Base-by-base conservation (phyloP, 2,113 vertebrate genomes). In the Amphilophus citrinellus region DNA sequence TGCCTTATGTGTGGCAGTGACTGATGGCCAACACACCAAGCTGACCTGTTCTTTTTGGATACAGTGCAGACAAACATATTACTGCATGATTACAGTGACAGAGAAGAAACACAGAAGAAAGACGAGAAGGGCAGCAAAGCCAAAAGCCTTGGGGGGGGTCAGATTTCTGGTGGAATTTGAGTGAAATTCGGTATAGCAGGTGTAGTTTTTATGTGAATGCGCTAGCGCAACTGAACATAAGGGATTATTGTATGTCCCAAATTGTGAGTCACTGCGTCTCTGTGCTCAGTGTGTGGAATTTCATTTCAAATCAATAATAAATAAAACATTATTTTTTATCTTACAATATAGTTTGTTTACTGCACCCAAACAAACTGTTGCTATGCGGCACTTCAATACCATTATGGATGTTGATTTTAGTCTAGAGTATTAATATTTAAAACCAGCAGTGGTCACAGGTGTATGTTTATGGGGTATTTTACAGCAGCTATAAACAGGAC, bases 1-100 rank as follows among this genome's bases (percentile, higher is more conserved):
- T 79, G 85, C 89, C 78, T 90, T 88, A 84, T 86, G 85, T 80
- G 87, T 92, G 89, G 85, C 91, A 91, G 84, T 93, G 94, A 95
- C 87, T 86, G 89, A 93, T 93, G 86, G 86, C 79, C 50, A 79
- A 83, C 88, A 83, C 84, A 77, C 50, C 22, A 6, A n/a, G 61
- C 60, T 20, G 27, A 82, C 79, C 82, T 30, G 83, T 77, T 88
- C 62, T 22, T 79, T 20, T 84, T 75, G 79, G 83, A 88, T 61
- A 88, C 66, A 84, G 84, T 50, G 44, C 75, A 83, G 83, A 82
- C 65, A 86, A 82, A 91, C 59, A 85, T 63, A 73, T 24, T 56
- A 56, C 75, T 30, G 57, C 20, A 71, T 24, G 47, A 57, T 78
- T 82, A 83, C 22, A 84, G 68, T 22, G 81, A 78, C 53, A 71